Conservation (phyloP, 1,140 invertebrate species). For the Polypedilum vanderplanki region DNA sequence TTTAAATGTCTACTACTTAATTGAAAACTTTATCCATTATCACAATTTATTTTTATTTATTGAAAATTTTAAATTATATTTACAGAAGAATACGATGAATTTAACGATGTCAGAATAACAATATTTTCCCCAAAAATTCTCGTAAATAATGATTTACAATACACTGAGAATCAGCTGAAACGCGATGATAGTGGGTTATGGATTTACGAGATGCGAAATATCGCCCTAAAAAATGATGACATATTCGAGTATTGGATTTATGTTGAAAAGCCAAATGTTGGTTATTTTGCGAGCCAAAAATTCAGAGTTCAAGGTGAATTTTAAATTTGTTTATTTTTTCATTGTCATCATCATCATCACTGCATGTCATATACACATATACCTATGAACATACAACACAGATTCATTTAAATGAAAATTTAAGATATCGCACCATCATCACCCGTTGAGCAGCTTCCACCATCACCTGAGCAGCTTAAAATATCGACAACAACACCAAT, state of each 20-base stretch:
- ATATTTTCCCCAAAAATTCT: not conserved
- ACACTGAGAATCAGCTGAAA: not conserved
- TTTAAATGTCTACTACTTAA: too few relatives aligned
- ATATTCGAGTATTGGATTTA: not conserved
- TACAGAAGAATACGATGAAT: too few relatives aligned
- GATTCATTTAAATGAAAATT: not conserved
- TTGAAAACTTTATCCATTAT: too few relatives aligned
- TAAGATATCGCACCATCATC: conserved; percentile 3
- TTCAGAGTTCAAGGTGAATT: not conserved
- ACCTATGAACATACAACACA: not conserved
- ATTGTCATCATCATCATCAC: not conserved
- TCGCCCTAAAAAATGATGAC: not conserved
- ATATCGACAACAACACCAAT: not conserved
- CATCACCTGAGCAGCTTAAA: not conserved
- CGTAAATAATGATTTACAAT: not conserved
- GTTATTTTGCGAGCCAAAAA: not conserved
- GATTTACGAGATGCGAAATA: conserved; percentile 15
- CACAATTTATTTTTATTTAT: too few relatives aligned
- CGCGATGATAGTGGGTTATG: not conserved
- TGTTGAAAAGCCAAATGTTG: not conserved
- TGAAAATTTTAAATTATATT: too few relatives aligned
- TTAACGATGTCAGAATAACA: not conserved
- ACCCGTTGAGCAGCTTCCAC: not conserved
- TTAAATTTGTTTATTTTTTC: not conserved
- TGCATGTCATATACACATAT: not conserved